These are phyloP conservation scores for Hermetia illucens DNA, from an alignment of 1,140 invertebrate genomes.

Conservation along the genomic window DNA sequence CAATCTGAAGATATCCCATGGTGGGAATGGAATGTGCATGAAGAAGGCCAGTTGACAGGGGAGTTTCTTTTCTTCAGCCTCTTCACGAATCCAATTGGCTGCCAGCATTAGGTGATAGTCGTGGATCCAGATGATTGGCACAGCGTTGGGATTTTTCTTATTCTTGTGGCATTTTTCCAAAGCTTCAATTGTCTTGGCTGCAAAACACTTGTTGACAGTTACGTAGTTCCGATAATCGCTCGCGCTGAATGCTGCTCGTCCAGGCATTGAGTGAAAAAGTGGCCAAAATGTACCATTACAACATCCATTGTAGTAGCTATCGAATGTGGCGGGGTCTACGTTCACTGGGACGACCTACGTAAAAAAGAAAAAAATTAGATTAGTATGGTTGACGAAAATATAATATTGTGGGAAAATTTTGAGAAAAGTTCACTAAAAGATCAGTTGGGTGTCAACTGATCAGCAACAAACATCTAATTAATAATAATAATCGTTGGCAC, in stretches of 20 bases:
- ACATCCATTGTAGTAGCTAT: conserved; percentile 82
- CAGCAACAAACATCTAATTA: no score
- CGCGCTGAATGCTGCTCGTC: conserved; percentile 54
- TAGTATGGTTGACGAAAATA: no score
- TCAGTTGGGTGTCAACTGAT: no score
- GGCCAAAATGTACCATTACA: conserved; percentile 89
- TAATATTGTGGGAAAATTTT: no score
- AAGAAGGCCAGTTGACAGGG: conserved; percentile 77
- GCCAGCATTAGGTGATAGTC: conserved; percentile 86
- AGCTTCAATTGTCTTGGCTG: conserved; percentile 60
- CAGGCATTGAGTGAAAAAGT: conserved; percentile 81
- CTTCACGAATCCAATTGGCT: conserved; percentile 75
- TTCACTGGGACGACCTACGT: conserved; percentile 65
- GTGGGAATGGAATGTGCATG: conserved; percentile 82
- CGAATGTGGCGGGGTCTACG: conserved; percentile 56
- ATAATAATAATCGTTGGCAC: no score
- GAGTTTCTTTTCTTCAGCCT: conserved; percentile 62
- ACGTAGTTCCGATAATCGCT: conserved; percentile 75
- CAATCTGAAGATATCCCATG: conserved; percentile 81
- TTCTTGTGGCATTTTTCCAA: conserved; percentile 45
- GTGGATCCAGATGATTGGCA: conserved; percentile 77
- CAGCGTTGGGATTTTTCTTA: conserved; percentile 38
- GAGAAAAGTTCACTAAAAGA: no score
- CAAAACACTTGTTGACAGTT: conserved; percentile 68
- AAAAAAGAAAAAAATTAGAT: conserved; percentile 7